phyloP scores from a whole-genome alignment of 2,888 invertebrate species.

The Exocentrus adspersus region DNA sequence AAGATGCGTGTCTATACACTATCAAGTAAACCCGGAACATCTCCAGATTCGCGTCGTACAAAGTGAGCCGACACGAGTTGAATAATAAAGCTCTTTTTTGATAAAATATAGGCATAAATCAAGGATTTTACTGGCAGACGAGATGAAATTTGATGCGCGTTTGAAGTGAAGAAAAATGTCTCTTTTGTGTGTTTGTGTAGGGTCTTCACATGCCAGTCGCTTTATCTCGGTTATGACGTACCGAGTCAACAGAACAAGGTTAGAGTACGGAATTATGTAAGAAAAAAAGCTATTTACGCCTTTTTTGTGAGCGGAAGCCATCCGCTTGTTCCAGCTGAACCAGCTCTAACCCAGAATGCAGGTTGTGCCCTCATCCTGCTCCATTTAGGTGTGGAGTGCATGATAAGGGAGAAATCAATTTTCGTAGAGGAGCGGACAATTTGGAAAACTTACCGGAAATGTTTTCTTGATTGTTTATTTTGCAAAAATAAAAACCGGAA shows the following conservation, averaged over 20 bases:
- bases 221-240: too few species aligned
- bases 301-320: too few species aligned
- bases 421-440: not conserved
- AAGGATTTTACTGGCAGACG: not conserved
- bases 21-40: not conserved
- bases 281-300: too few species aligned
- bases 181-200: too few species aligned
- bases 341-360: conserved; percentile 42
- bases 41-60: not conserved
- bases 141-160: conserved; percentile 28
- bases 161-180: not conserved
- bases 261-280: too few species aligned
- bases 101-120: not conserved
- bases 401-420: conserved; percentile 45
- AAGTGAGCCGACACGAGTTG: not conserved
- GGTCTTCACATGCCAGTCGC: too few species aligned
- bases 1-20: not conserved
- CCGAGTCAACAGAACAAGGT: too few species aligned
- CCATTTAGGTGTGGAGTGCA: conserved; percentile 47
- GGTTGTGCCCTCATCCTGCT: conserved; percentile 43
- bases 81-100: not conserved
- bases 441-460: not conserved
- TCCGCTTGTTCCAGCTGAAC: conserved; percentile 16
- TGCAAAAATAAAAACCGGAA: too few species aligned
- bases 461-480: too few species aligned